A percentile compares a stretch with the other conserved stretches of the same genome.
These are phyloP conservation scores for Schizopygopsis pylzovi DNA, from an alignment of 2,797 vertebrate species.

Conservation along the genomic window DNA sequence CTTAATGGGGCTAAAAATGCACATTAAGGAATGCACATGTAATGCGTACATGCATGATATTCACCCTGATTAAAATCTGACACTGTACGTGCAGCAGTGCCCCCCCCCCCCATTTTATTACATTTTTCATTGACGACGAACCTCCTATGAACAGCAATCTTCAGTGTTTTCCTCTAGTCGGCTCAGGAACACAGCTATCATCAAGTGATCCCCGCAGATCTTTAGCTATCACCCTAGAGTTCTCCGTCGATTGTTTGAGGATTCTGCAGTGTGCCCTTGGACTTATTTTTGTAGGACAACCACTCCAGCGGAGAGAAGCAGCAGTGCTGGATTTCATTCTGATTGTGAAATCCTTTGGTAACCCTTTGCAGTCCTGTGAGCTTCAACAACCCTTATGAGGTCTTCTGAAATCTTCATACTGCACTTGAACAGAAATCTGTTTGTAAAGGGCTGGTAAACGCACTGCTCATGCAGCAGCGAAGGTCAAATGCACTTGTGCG, in stretches of 20 bases:
- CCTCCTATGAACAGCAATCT: neutral
- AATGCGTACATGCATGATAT: neutral
- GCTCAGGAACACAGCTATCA: conserved; percentile 30
- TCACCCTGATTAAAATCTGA: neutral
- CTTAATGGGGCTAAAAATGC: neutral
- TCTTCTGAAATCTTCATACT: conserved; percentile 11
- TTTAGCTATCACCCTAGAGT: conserved; percentile 18
- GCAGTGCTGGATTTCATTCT: conserved; percentile 22
- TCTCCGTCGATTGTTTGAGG: conserved; percentile 31
- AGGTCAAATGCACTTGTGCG: conserved; percentile 19
- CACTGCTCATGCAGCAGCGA: neutral
- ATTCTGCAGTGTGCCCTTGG: conserved; percentile 21
- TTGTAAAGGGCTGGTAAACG: conserved; percentile 18
- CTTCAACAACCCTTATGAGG: conserved; percentile 25
- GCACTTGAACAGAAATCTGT: conserved; percentile 12
- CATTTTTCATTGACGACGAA: neutral
- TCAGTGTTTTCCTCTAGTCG: neutral
- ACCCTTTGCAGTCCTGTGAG: conserved; percentile 11
- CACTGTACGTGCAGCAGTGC: neutral
- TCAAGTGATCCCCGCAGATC: conserved; percentile 14
- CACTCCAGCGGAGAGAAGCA: conserved; percentile 21
- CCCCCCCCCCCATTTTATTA: neutral
- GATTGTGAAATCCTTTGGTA: conserved; percentile 17
- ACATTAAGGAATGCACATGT: neutral
- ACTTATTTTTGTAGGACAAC: conserved; percentile 26